Evolutionary conservation across 2,888 invertebrate species (phyloP), one percentile per base, ranked within the genome.

Genomic region (Amphimallon solstitiale): DNA sequence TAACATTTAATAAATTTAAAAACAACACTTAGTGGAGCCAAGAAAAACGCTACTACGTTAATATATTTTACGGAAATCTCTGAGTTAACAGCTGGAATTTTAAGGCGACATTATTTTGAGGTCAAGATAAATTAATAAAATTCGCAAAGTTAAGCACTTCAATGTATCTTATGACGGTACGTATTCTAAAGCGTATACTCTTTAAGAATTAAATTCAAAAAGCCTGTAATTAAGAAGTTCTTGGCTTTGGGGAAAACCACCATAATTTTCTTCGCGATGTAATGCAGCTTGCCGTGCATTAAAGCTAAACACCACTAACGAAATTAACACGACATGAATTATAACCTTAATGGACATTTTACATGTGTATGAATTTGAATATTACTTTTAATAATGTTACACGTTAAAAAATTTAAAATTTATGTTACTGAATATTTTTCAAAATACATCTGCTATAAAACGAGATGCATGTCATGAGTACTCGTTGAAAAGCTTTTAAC

Each of bases 91-190:
- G 63, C 63, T 63, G 38, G 63, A 49, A 63, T 63, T 63, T 63
- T 63, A 51, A 63, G 23, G 17, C 40, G 51, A 34, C 51, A 63
- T 63, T 51, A 63, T 51, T 51, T 40, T 40, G 23, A 43, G 51
- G 49, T 38, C 38, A 51, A 60, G 66, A 61, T 52, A 45, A 66
- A 66, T 66, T 66, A 61, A 66, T 54, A 64, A 64, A 54, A 64
- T 64, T 64, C 56, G 54, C 64, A 56, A 64, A 64, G 52, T 64
- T 64, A 64, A 64, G 54, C 56, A 35, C 35, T 38, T 43, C 54
- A 56, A 56, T 64, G 56, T 59, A 59, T 59, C 56, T 59, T 59
- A 40, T 40, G 54, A 59, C 15, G 45, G 17, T 45, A 45, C 19
- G 45, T 45, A 45, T 45, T 45, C 45, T 15, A 6, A 19, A 19